Percentiles rank a stretch among this genome's conserved stretches.
These are phyloP conservation scores for Austrofundulus limnaeus DNA, from an alignment of 2,113 vertebrate species.

Conservation along the genomic window DNA sequence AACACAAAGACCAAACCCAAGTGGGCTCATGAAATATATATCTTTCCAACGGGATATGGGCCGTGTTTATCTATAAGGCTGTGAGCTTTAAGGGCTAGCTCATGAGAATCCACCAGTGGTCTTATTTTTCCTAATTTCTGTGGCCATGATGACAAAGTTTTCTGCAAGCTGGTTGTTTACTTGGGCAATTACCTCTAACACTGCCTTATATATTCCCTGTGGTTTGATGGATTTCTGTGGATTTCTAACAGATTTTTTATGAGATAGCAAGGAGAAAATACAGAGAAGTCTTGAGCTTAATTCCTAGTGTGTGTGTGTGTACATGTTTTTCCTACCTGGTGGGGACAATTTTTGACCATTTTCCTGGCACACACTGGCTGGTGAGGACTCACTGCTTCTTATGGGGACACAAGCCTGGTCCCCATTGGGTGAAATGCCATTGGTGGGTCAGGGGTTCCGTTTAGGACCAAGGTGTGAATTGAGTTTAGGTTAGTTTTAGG, in stretches of 20 bases:
- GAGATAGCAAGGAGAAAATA: not conserved
- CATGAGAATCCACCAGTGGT: conserved; percentile 28
- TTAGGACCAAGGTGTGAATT: no score
- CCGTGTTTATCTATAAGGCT: conserved; percentile 44
- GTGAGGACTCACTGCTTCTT: no score
- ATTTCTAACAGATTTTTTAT: conserved; percentile 7
- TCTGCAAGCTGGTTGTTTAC: conserved; percentile 21
- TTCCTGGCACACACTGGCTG: no score
- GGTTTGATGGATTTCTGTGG: conserved; percentile 9
- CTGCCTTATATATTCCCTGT: not conserved
- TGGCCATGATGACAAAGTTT: conserved; percentile 17
- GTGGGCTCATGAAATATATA: conserved; percentile 63
- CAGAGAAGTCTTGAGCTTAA: not conserved
- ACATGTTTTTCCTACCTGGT: no score
- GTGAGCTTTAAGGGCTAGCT: conserved; percentile 19
- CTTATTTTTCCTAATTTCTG: conserved; percentile 20
- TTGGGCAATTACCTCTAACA: conserved; percentile 27
- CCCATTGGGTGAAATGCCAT: no score
- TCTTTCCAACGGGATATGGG: conserved; percentile 22
- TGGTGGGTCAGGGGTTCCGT: no score
- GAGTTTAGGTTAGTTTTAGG: no score
- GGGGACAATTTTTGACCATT: no score
- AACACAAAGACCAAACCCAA: conserved; percentile 42
- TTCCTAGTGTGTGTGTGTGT: not conserved
- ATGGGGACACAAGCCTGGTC: no score